phyloP scores from a whole-genome alignment of 2,797 vertebrate species.

The Todus mexicanus region DNA sequence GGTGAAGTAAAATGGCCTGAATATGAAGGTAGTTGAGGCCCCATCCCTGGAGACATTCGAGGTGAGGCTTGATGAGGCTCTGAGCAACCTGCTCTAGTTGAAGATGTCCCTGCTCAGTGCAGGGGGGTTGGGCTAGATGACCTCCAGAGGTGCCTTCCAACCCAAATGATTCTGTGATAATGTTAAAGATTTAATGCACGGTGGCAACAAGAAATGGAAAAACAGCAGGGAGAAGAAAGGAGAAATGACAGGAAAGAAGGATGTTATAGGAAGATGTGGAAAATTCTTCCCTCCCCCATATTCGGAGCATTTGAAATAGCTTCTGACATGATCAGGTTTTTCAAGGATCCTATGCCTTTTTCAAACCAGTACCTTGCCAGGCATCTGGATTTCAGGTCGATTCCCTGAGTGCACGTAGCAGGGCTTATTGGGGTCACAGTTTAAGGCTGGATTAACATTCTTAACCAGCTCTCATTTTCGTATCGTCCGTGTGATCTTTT shows the following conservation, averaged over 20 bases:
- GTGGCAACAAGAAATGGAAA: background rate
- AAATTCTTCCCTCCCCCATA: background rate
- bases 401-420: fast-evolving
- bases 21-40: too few relatives aligned
- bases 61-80: too few relatives aligned
- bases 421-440: background rate
- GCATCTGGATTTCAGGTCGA: fast-evolving
- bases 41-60: too few relatives aligned
- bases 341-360: background rate
- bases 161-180: too few relatives aligned
- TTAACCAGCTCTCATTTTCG: background rate
- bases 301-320: background rate
- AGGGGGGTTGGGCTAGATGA: too few relatives aligned
- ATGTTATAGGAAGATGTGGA: background rate
- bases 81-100: too few relatives aligned
- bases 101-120: too few relatives aligned
- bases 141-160: too few relatives aligned
- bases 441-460: background rate
- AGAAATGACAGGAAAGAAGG: background rate
- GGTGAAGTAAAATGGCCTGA: background rate
- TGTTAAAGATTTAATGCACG: background rate
- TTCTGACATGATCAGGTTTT: background rate
- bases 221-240: background rate
- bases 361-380: background rate
- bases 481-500: background rate